Percentiles rank a stretch among this genome's conserved stretches.
phyloP scores from a whole-genome alignment of 2,113 vertebrate species.

The Ophthalmolycus amberensis region DNA sequence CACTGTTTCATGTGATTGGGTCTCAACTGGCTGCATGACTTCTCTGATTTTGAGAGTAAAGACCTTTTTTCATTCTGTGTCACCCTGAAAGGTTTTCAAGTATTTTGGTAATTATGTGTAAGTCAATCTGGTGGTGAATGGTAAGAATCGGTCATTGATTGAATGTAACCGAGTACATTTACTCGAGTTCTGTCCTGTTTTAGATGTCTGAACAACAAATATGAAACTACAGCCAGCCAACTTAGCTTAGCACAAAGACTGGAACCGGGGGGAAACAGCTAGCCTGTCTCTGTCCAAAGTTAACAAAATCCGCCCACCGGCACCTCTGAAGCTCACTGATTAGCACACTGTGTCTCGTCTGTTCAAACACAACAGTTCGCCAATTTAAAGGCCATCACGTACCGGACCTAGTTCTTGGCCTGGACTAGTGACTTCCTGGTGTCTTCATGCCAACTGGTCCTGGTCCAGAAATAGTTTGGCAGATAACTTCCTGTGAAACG shows the following conservation, averaged over 20 bases:
- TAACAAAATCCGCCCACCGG: not conserved
- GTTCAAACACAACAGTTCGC: not conserved
- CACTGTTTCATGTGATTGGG: not conserved
- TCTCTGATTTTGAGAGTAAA: not conserved
- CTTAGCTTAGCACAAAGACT: slow-evolving; percentile 5
- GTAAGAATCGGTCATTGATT: not conserved
- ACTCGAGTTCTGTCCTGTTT: not conserved
- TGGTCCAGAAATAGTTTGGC: not conserved
- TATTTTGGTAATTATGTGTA: slow-evolving; percentile 5
- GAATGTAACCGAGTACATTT: not conserved
- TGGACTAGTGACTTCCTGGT: not conserved
- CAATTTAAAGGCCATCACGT: not conserved
- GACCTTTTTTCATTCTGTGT: slow-evolving; percentile 7
- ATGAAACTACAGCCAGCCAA: not conserved
- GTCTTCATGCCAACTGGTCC: slow-evolving; percentile 3
- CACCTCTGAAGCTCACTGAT: not conserved
- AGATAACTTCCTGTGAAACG: not conserved
- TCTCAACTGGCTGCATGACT: slow-evolving; percentile 19
- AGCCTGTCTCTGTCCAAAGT: not conserved
- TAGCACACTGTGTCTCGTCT: not conserved
- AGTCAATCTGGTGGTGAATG: slow-evolving; percentile 36
- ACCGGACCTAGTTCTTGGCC: not conserved
- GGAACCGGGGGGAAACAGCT: not conserved
- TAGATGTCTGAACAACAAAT: not conserved
- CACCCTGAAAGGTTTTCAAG: not conserved